Conservation (phyloP, 2,113 vertebrate genomes). For the Atherinomorus stipes region DNA sequence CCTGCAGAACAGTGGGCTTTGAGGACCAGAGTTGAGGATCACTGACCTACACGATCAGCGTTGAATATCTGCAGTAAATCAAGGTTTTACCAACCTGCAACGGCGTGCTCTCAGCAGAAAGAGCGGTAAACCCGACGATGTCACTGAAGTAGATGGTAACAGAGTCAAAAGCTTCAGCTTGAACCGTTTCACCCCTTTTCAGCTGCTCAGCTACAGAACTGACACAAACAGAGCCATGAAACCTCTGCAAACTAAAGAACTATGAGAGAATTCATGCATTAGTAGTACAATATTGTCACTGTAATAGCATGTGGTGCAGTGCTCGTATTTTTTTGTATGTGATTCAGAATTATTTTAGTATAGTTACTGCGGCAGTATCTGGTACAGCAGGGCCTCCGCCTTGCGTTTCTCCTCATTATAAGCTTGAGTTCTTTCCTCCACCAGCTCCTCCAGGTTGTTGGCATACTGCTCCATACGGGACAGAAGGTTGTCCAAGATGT, state of each 20-base stretch:
- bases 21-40: no score
- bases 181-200: constrained; percentile 90
- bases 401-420: constrained; percentile 94
- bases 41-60: no score
- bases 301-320: background rate
- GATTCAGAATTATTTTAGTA: background rate
- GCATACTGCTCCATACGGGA: constrained; percentile 94
- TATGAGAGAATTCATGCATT: background rate
- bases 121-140: constrained; percentile 91
- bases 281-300: background rate
- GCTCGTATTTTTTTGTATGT: background rate
- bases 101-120: constrained; percentile 91
- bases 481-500: constrained; percentile 93
- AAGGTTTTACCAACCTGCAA: constrained; percentile 82
- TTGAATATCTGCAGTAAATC: background rate
- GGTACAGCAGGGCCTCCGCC: constrained; percentile 90
- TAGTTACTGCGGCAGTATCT: constrained; percentile 91
- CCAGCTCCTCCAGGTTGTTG: constrained; percentile 93
- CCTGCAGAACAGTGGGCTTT: no score
- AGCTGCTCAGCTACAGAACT: constrained; percentile 94
- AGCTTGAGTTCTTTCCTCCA: constrained; percentile 92
- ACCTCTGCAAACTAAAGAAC: background rate
- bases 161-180: constrained; percentile 92
- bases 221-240: constrained; percentile 29
- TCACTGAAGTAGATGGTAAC: constrained; percentile 97